Evolutionary conservation across 2,888 invertebrate species (phyloP).

Genomic region (Mylabris sibirica): DNA sequence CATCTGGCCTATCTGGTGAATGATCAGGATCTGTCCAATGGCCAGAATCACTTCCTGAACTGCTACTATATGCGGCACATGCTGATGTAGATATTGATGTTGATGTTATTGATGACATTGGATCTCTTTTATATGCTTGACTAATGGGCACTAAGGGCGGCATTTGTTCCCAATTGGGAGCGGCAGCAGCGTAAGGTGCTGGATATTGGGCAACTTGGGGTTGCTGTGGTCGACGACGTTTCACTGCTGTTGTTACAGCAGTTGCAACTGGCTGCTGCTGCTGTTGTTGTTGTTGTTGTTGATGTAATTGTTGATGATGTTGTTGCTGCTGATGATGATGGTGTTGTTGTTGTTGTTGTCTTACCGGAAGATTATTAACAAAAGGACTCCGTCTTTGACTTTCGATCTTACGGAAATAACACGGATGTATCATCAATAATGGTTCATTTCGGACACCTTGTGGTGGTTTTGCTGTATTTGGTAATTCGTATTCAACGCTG

Average conservation of each 20-base stretch:
- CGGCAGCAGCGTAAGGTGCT: conserved; percentile 34
- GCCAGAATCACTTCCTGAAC: conserved; percentile 55
- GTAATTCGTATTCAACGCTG: conserved; percentile 90
- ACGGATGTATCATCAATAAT: conserved; percentile 88
- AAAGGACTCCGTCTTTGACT: conserved; percentile 83
- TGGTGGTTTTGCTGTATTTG: conserved; percentile 87
- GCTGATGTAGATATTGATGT: conserved; percentile 42
- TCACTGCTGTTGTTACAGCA: neutral
- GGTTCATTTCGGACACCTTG: conserved; percentile 84
- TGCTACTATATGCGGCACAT: conserved; percentile 60
- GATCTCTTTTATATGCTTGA: conserved; percentile 56
- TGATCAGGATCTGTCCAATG: conserved; percentile 59
- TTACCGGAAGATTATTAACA: conserved; percentile 78
- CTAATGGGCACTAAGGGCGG: conserved; percentile 57
- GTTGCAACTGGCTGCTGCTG: conserved; percentile 41
- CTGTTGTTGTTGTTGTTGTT: conserved; percentile 33
- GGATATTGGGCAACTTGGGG: conserved; percentile 56
- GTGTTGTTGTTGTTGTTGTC: conserved; percentile 40
- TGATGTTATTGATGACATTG: conserved; percentile 2
- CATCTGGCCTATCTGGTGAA: conserved; percentile 58
- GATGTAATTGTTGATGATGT: neutral
- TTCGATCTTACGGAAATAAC: conserved; percentile 87
- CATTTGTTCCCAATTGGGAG: conserved; percentile 53
- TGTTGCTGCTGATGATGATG: neutral
- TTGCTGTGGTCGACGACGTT: conserved; percentile 55